Conservation (phyloP, 2,113 vertebrate genomes). For the Amazona guildingii region DNA sequence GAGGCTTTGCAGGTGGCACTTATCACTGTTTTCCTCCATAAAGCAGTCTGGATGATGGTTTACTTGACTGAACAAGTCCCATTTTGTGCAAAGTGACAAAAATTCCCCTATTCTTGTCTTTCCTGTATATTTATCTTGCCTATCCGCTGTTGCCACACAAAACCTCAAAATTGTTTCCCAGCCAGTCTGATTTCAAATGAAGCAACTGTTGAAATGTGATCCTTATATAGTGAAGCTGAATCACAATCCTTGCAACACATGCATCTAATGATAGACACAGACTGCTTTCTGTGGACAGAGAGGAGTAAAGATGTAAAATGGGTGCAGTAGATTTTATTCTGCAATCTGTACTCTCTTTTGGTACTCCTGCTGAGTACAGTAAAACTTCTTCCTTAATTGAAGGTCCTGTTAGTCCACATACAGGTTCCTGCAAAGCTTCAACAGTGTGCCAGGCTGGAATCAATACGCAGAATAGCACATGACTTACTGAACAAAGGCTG, state of each 20-base stretch:
- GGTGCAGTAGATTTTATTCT: not conserved
- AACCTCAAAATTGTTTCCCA: slow-evolving; percentile 6
- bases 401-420: not conserved
- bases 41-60: not conserved
- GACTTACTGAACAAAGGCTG: not conserved
- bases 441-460: not conserved
- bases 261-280: slow-evolving; percentile 4
- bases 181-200: slow-evolving; percentile 39
- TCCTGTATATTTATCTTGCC: slow-evolving; percentile 17
- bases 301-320: not conserved
- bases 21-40: not conserved
- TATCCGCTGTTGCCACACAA: slow-evolving; percentile 25
- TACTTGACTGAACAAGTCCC: not conserved
- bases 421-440: not conserved
- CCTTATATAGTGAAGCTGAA: slow-evolving; percentile 39
- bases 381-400: not conserved
- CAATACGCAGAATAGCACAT: not conserved
- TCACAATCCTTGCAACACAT: slow-evolving; percentile 36
- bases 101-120: not conserved
- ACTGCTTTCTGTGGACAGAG: not conserved
- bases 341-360: not conserved
- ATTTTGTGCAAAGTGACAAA: not conserved
- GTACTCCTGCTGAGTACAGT: not conserved
- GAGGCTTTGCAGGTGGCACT: not conserved
- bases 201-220: slow-evolving; percentile 52